Evolutionary conservation across 2,888 invertebrate genomes (phyloP), one percentile per base, ranked within the genome.

Genomic region (Cepaea hortensis): DNA sequence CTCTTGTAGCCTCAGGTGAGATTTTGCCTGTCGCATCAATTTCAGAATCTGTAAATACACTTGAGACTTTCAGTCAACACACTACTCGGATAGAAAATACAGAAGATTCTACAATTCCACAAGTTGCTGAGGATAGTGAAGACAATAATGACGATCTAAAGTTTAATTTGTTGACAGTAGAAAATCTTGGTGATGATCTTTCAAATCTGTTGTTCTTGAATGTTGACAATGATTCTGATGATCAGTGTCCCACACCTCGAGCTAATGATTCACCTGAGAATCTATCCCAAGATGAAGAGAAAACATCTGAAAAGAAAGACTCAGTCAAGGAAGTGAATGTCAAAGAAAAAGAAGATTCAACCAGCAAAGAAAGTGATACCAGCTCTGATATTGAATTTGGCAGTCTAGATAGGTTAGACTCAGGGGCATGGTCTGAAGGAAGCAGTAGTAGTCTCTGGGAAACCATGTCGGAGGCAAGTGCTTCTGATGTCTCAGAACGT

Each of bases 381-480:
- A 23, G 55, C 82, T 81, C 81, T 11, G 70, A 46, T 4, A 48
- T 35, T 81, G 65, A 82, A 50, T 55, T 50, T 72, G 55, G 23
- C 13, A 72, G 72, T 61, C 7, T 82, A 48, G 73, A 73, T n/a
- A 5, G 35, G 3, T 48, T 18, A 23, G 81, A 81, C 48, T 68
- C 6, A 62, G 73, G 72, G 13, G 46, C 55, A 50, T 72, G 55
- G 23, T 82, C 82, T 72, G 82, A 82, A n/a, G 35, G n/a, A 55
- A 55, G 61, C 23, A 23, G 55, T 15, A 81, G 70, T n/a, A 61
- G 50, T 55, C 9, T 23, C 0, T 82, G 82, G 82, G 82, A 82
- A 55, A 82, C 82, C 23, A 7, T 82, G 55, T 82, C 82, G 15
- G 82, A 82, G 73, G 55, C 70, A 50, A 82, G 82, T 73, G 72